Conservation (phyloP, 2,888 invertebrate genomes). For the Byasa hedistus region DNA sequence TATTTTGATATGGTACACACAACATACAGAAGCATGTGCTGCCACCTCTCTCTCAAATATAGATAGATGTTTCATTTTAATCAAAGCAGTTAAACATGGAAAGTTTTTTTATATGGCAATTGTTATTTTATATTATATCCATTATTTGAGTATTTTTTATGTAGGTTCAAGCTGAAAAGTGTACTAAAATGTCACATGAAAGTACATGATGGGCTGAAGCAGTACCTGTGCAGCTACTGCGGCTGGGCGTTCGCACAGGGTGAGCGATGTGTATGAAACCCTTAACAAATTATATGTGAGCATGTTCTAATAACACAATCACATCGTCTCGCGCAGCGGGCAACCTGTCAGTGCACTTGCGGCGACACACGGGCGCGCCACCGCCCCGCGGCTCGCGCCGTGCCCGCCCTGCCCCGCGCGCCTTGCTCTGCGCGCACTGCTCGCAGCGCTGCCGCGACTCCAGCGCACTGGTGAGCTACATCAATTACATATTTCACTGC, state of each 20-base stretch:
- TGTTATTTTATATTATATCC: no score
- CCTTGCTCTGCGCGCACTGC: conserved; percentile 58
- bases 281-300: not conserved
- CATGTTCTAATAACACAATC: not conserved
- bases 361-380: conserved; percentile 64
- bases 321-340: conserved; percentile 46
- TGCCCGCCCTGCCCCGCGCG: conserved; percentile 37
- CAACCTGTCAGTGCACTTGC: conserved; percentile 64
- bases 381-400: conserved; percentile 36
- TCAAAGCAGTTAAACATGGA: no score
- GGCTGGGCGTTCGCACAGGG: conserved; percentile 68
- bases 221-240: conserved; percentile 63
- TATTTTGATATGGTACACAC: no score
- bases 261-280: conserved; percentile 31
- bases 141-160: conserved; percentile 31
- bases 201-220: conserved; percentile 60
- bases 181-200: conserved; percentile 63
- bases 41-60: no score
- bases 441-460: conserved; percentile 60
- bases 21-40: no score
- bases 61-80: no score
- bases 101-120: no score
- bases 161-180: conserved; percentile 67
- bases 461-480: conserved; percentile 54
- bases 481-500: no score